A percentile compares a stretch with the other conserved stretches of the same genome.
Evolutionary conservation across 1,140 invertebrate genomes (phyloP).

Genomic region (Trichoplusia ni): DNA sequence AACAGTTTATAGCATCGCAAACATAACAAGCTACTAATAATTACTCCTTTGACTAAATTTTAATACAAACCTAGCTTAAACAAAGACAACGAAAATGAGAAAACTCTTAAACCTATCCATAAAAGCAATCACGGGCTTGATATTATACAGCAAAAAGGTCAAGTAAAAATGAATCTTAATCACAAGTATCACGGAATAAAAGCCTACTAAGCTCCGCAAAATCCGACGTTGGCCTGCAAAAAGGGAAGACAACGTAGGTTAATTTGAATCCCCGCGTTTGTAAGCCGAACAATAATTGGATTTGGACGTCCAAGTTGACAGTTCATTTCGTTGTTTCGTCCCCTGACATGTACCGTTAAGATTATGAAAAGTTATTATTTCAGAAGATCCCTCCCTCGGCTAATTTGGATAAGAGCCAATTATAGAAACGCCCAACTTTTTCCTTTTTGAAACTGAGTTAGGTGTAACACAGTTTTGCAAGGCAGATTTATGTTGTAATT

Average conservation of each 20-base stretch:
- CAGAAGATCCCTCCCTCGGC: conserved; percentile 48
- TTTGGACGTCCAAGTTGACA: conserved; percentile 73
- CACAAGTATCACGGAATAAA: conserved; percentile 44
- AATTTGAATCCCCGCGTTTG: conserved; percentile 66
- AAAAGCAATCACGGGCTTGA: conserved; percentile 25
- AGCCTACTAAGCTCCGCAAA: conserved; percentile 35
- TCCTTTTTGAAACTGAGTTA: conserved; percentile 51
- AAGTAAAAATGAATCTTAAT: conserved; percentile 50
- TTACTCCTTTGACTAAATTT: conserved; percentile 1
- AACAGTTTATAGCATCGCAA: conserved; percentile 10
- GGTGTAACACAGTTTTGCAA: conserved; percentile 49
- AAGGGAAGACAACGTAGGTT: conserved; percentile 53
- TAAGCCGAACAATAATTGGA: conserved; percentile 68
- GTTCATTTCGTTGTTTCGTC: conserved; percentile 69
- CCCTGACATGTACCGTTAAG: conserved; percentile 65
- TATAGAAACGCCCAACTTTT: conserved; percentile 56
- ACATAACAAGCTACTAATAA: not conserved
- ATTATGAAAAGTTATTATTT: conserved; percentile 75
- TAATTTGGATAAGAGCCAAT: conserved; percentile 73
- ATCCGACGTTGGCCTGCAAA: conserved; percentile 48
- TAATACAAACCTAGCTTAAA: conserved; percentile 7
- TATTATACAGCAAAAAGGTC: conserved; percentile 23
- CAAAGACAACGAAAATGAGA: conserved; percentile 18
- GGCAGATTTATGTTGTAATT: conserved; percentile 59
- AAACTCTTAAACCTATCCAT: conserved; percentile 23